Conservation (phyloP, 2,113 vertebrate genomes). For the Anolis sagrei region DNA sequence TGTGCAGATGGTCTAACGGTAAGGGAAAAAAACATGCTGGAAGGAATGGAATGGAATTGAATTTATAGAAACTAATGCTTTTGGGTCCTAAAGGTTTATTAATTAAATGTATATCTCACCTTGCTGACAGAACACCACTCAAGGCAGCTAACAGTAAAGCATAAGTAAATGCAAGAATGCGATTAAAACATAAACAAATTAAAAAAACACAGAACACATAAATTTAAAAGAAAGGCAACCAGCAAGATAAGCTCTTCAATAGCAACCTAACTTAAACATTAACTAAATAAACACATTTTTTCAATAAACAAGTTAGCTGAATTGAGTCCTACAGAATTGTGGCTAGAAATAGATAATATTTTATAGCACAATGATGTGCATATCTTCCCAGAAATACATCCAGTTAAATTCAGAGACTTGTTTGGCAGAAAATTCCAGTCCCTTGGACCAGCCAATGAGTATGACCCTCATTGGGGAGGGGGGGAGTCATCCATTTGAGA, state of each 20-base stretch:
- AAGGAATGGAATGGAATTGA: neutral
- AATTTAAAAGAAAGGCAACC: neutral
- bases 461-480: too few relatives aligned
- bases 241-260: neutral
- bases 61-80: neutral
- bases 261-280: neutral
- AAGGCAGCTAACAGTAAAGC: neutral
- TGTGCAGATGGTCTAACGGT: neutral
- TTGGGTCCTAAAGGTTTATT: too few relatives aligned
- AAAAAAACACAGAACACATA: neutral
- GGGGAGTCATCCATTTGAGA: too few relatives aligned
- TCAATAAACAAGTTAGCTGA: too few relatives aligned
- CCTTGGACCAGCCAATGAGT: too few relatives aligned
- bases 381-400: too few relatives aligned
- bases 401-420: too few relatives aligned
- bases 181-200: neutral
- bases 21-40: neutral
- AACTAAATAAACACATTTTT: too few relatives aligned
- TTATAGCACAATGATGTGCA: too few relatives aligned
- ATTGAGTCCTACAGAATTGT: too few relatives aligned
- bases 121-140: neutral
- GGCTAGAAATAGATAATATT: too few relatives aligned
- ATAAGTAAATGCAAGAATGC: neutral
- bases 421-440: too few relatives aligned
- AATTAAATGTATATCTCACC: neutral